These are phyloP conservation scores for Pheucticus melanocephalus DNA, from an alignment of 2,113 vertebrate species.

Conservation along the genomic window DNA sequence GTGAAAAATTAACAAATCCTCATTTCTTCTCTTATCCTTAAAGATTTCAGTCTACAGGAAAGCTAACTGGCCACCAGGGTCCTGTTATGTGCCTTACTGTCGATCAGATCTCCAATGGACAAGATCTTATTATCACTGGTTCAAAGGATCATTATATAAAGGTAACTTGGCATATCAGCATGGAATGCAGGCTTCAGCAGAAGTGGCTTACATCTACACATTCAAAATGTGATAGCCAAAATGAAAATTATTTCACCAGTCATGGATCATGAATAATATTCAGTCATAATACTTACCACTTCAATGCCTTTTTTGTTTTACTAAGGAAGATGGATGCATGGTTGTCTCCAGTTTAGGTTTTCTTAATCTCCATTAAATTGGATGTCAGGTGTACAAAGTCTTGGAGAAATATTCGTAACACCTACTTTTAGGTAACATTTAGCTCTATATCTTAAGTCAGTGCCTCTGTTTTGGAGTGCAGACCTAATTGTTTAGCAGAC, in stretches of 20 bases:
- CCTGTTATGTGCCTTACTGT: constrained; percentile 94
- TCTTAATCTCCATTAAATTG: background rate
- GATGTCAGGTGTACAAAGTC: background rate
- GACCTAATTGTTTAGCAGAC: background rate
- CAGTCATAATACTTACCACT: background rate
- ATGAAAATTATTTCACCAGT: background rate
- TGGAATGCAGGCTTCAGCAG: background rate
- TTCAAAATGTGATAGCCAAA: background rate
- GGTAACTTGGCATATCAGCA: constrained; percentile 65
- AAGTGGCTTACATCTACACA: background rate
- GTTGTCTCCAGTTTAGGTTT: background rate
- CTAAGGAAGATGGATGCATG: background rate
- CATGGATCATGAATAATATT: background rate
- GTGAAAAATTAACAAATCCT: background rate
- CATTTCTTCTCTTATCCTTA: background rate
- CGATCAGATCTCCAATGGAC: constrained; percentile 83
- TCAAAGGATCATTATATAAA: constrained; percentile 96
- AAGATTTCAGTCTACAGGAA: constrained; percentile 96
- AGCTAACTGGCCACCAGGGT: constrained; percentile 90
- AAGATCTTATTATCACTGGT: constrained; percentile 95
- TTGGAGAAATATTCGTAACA: background rate
- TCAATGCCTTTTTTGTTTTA: background rate
- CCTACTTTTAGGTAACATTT: background rate
- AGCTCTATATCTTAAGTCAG: background rate
- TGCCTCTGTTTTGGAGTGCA: background rate